A percentile compares a stretch with the other conserved stretches of the same genome.
These are phyloP conservation scores for Rosalia funebris DNA, from an alignment of 2,888 invertebrate species.

Conservation along the genomic window DNA sequence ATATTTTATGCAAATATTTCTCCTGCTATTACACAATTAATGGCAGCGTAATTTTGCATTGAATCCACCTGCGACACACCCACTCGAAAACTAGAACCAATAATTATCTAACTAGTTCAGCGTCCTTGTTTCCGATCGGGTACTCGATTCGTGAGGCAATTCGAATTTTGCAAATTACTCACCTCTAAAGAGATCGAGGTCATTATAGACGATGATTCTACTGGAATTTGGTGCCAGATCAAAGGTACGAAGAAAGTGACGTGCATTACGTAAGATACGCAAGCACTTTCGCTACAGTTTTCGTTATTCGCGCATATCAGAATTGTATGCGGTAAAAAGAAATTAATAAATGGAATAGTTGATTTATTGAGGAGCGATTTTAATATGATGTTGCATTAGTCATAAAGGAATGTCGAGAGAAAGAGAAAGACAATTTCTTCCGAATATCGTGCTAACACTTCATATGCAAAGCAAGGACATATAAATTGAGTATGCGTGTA, in stretches of 20 bases:
- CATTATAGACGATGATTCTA: constrained; percentile 6
- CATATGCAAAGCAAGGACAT: no score
- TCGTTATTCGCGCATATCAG: no score
- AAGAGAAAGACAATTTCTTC: no score
- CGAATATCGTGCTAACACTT: no score
- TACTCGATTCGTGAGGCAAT: background rate
- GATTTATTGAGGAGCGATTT: no score
- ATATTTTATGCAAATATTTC: constrained; percentile 15
- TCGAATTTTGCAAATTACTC: background rate
- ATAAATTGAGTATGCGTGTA: background rate
- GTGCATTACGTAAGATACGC: no score
- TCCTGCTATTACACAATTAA: constrained; percentile 6
- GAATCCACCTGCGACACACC: constrained; percentile 16
- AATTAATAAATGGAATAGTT: no score
- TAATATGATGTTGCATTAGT: no score
- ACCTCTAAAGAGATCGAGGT: background rate
- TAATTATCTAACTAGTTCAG: constrained; percentile 19
- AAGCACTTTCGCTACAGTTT: no score
- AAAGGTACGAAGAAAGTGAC: no score
- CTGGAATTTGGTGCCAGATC: background rate
- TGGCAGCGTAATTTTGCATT: constrained; percentile 11
- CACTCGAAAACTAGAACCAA: constrained; percentile 9
- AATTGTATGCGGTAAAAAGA: no score
- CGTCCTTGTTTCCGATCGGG: constrained; percentile 7
- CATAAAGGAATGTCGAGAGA: no score